Percentiles rank a stretch among this genome's conserved stretches.
Conservation (phyloP, 64 coral and sea anemone species). For the Trachythela sp. region DNA sequence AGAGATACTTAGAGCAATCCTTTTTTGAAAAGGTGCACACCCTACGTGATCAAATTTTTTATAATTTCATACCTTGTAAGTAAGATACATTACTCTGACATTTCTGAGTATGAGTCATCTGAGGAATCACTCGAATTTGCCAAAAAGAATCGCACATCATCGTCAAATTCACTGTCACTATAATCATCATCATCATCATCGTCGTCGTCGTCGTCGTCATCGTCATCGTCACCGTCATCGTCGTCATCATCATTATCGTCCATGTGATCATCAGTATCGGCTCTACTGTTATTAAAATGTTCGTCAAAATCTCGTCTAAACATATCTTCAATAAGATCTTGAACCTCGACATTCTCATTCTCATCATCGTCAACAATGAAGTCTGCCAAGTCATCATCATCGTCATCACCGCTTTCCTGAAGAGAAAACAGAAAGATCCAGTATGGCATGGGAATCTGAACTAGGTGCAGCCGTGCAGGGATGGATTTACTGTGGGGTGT, state of each 20-base stretch:
- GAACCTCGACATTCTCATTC: not conserved
- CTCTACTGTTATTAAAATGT: not conserved
- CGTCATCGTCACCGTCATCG: conserved; percentile 69
- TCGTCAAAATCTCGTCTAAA: not conserved
- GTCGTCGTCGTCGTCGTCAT: conserved; percentile 80
- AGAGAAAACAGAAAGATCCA: not conserved
- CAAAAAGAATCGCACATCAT: conserved; percentile 42
- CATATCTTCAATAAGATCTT: not conserved
- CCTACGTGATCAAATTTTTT: not conserved
- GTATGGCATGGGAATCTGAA: too few species aligned
- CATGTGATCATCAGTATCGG: not conserved
- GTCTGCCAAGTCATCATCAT: not conserved
- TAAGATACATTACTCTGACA: not conserved
- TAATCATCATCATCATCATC: conserved; percentile 67
- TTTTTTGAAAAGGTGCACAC: too few species aligned
- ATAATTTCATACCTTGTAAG: not conserved
- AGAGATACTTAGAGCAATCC: too few species aligned
- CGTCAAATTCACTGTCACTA: conserved; percentile 64
- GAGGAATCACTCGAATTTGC: not conserved
- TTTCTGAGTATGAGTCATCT: not conserved
- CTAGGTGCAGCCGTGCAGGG: too few species aligned
- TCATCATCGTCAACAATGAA: not conserved
- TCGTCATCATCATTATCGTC: conserved; percentile 28
- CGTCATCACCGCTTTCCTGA: conserved; percentile 64
- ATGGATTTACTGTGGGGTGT: too few species aligned